Conservation (phyloP, 2,888 invertebrate genomes). For the Pharmacophagus antenor region DNA sequence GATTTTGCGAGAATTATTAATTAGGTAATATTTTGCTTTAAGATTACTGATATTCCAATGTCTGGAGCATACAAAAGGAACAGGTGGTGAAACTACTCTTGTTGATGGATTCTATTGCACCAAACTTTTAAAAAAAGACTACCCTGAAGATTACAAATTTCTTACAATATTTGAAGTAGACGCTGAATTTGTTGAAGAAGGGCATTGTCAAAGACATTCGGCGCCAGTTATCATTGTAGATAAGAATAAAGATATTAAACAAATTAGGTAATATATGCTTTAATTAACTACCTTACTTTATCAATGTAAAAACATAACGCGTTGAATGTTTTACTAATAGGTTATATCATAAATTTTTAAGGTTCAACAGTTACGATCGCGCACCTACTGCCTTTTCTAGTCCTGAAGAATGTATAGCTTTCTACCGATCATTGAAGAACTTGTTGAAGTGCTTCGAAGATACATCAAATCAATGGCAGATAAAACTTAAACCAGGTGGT, state of each 20-base stretch:
- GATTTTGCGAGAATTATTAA: too few relatives aligned
- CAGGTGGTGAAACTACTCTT: constrained; percentile 87
- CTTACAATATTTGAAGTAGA: constrained; percentile 81
- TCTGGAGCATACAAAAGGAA: constrained; percentile 71
- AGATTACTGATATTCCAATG: constrained; percentile 75
- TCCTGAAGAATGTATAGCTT: constrained; percentile 74
- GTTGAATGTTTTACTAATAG: not conserved
- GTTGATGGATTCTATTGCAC: constrained; percentile 88
- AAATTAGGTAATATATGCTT: constrained; percentile 75
- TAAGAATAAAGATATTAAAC: constrained; percentile 78
- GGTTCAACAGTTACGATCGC: constrained; percentile 88
- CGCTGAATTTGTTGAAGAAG: constrained; percentile 84
- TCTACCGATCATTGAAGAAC: constrained; percentile 82
- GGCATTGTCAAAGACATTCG: constrained; percentile 77
- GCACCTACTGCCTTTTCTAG: constrained; percentile 81
- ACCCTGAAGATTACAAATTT: constrained; percentile 80
- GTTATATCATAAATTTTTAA: constrained; percentile 39
- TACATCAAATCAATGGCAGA: constrained; percentile 76
- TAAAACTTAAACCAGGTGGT: constrained; percentile 82
- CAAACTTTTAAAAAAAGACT: constrained; percentile 69
- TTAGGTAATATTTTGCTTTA: constrained; percentile 31
- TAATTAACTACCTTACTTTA: not conserved
- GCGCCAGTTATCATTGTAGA: constrained; percentile 82
- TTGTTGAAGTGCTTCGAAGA: constrained; percentile 76
- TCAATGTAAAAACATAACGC: not conserved